A percentile compares a stretch with the other conserved stretches of the same genome.
Conservation (phyloP, 2,888 invertebrate genomes). For the Stratiomys singularior region DNA sequence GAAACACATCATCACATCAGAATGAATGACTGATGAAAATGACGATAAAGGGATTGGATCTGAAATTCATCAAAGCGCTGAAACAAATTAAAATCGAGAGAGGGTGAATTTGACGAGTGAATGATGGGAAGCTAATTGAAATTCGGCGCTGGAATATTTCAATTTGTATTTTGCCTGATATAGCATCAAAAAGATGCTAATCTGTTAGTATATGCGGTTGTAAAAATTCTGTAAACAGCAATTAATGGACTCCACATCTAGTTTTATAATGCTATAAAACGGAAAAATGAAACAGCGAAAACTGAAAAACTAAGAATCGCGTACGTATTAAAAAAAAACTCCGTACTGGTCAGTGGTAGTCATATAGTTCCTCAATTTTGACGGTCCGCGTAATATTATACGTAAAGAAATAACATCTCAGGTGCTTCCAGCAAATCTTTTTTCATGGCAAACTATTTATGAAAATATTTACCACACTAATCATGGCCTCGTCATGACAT, state of each 20-base stretch:
- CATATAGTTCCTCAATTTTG: no score
- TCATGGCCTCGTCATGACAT: not conserved
- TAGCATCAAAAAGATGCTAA: slow-evolving; percentile 2
- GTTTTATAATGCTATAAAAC: no score
- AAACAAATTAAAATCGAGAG: not conserved
- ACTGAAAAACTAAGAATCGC: no score
- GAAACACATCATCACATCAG: slow-evolving; percentile 6
- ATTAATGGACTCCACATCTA: no score
- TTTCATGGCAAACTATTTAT: not conserved
- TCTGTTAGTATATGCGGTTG: not conserved
- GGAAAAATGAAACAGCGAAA: no score
- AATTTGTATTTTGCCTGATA: not conserved
- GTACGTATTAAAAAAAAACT: no score
- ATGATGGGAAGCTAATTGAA: slow-evolving; percentile 6
- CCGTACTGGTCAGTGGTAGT: no score
- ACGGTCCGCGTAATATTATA: no score
- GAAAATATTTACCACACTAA: not conserved
- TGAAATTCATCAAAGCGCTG: not conserved
- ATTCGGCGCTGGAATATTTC: not conserved
- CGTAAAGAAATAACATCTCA: no score
- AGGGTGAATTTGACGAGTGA: not conserved
- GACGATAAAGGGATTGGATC: not conserved
- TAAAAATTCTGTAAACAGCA: no score
- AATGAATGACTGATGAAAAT: not conserved
- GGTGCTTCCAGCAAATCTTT: no score